These are phyloP conservation scores for Chymomyza fuscimana DNA, from an alignment of 2,888 invertebrate species.

Conservation along the genomic window DNA sequence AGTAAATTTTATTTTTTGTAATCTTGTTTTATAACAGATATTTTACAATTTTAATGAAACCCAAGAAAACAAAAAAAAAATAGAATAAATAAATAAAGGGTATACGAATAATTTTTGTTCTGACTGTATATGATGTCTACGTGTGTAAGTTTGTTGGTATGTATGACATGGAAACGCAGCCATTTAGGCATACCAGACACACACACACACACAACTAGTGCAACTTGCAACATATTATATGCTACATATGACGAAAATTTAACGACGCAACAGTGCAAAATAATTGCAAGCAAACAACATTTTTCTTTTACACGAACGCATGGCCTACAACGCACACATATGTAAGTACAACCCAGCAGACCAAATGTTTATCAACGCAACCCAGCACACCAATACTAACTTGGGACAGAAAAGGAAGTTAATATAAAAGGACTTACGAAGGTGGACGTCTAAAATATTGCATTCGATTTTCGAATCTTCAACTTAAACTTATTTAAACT, in stretches of 20 bases:
- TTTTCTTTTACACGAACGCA: conserved; percentile 48
- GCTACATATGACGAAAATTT: conserved; percentile 41
- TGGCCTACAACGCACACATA: conserved; percentile 17
- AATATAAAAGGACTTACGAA: too few species aligned
- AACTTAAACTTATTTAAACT: too few species aligned
- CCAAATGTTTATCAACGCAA: background rate
- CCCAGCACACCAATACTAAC: too few species aligned
- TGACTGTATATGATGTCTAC: conserved; percentile 4
- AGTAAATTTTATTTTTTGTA: too few species aligned
- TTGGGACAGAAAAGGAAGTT: too few species aligned
- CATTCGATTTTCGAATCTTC: too few species aligned
- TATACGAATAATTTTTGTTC: background rate
- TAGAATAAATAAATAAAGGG: too few species aligned
- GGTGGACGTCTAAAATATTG: too few species aligned
- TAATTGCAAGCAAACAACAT: conserved; percentile 62
- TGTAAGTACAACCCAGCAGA: background rate
- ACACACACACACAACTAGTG: conserved; percentile 4
- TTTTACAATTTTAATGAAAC: too few species aligned
- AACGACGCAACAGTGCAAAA: conserved; percentile 62
- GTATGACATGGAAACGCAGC: conserved; percentile 51
- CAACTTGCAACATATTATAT: conserved; percentile 9
- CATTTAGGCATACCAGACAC: conserved; percentile 48
- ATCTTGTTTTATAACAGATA: too few species aligned
- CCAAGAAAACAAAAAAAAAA: too few species aligned
- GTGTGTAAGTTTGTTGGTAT: conserved; percentile 21